Percentiles rank a stretch among this genome's conserved stretches.
phyloP scores from a whole-genome alignment of 2,797 vertebrate species.

The Esox masquinongy region DNA sequence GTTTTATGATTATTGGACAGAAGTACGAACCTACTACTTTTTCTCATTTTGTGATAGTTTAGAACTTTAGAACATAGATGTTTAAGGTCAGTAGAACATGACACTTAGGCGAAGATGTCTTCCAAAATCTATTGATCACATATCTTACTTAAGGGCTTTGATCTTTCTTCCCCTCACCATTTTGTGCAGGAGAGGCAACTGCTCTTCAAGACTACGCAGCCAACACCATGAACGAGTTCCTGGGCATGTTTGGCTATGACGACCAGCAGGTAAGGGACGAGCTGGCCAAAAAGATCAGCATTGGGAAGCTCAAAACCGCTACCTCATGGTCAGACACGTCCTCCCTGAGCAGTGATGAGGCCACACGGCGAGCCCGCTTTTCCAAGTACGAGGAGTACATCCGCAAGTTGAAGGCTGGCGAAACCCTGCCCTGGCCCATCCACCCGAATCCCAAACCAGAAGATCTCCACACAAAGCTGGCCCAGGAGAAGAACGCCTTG shows the following conservation, averaged over 20 bases:
- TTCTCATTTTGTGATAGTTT: conserved; percentile 20
- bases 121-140: not conserved
- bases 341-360: conserved; percentile 82
- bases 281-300: conserved; percentile 95
- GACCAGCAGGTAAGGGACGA: conserved; percentile 96
- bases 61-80: conserved; percentile 27
- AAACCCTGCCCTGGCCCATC: conserved; percentile 89
- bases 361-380: conserved; percentile 90
- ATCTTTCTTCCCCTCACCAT: conserved; percentile 35
- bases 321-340: conserved; percentile 88
- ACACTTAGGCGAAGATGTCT: not conserved
- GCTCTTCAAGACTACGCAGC: conserved; percentile 94
- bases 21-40: not conserved
- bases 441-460: conserved; percentile 82
- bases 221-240: conserved; percentile 97
- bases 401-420: conserved; percentile 94
- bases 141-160: conserved; percentile 11
- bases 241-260: conserved; percentile 97
- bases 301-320: conserved; percentile 91
- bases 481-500: conserved; percentile 77
- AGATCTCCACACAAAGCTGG: conserved; percentile 81
- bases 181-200: conserved; percentile 85
- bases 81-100: conserved; percentile 52
- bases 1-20: conserved; percentile 3
- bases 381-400: conserved; percentile 99